Evolutionary conservation across 2,797 vertebrate genomes (phyloP).

Genomic region (Anableps anableps): DNA sequence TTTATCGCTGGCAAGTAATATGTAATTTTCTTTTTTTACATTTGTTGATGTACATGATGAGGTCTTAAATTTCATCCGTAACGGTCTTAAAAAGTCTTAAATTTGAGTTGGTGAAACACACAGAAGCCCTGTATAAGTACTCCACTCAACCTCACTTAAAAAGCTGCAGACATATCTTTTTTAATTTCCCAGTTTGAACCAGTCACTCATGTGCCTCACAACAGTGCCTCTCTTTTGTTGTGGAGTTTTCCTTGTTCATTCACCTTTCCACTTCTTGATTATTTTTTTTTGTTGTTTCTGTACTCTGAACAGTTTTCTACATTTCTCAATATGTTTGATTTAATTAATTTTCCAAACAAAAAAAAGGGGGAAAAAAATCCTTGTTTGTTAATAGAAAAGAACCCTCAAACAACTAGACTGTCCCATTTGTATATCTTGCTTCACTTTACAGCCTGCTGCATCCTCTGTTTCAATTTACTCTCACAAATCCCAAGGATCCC

Average conservation of each 20-base stretch:
- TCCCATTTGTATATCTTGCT: not conserved
- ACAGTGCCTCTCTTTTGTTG: not conserved
- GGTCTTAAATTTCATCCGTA: no score
- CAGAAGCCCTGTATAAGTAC: no score
- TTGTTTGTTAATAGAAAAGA: not conserved
- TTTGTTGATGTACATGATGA: no score
- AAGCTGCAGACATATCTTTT: not conserved
- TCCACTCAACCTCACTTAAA: not conserved
- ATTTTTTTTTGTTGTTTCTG: not conserved
- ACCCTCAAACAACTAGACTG: not conserved
- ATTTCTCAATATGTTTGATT: not conserved
- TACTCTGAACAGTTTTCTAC: not conserved
- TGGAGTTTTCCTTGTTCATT: not conserved
- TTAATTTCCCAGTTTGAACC: not conserved
- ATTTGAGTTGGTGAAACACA: no score
- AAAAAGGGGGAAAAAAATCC: not conserved
- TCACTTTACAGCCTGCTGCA: not conserved
- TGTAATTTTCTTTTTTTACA: no score
- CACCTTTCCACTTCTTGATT: not conserved
- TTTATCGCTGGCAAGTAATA: no score
- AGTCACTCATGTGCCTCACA: no score
- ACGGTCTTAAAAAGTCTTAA: no score
- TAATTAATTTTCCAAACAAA: not conserved
- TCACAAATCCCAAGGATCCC: not conserved
- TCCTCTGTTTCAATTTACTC: conserved; percentile 8